Base-by-base conservation (phyloP, 2,113 vertebrate genomes). In the Pogonocichla stellata region DNA sequence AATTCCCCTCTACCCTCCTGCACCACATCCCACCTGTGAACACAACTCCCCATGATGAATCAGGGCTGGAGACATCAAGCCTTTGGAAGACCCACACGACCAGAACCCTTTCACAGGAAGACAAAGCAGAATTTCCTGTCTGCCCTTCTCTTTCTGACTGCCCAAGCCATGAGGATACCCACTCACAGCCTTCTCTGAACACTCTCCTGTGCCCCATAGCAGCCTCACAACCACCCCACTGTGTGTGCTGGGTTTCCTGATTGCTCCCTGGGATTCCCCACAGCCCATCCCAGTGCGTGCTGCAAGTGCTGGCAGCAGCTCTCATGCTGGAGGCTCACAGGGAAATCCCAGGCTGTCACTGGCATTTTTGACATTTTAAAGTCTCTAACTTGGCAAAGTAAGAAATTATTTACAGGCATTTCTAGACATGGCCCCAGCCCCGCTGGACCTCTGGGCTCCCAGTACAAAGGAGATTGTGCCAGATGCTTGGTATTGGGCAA, bases 341-440 rank as follows among this genome's bases (percentile, higher is more conserved):
- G 85, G 79, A 78, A 92, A 88, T 83, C 64, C 90, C 60, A 77
- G 65, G 71, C 79, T 93, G 81, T n/a, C 71, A 67, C 47, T 45
- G 61, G 57, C 50, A 89, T 82, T 91, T 95, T 81, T 81, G 28
- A 74, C 66, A 72, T 87, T 73, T 70, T 83, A 48, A 91, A 96
- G 47, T 60, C 75, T 93, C 56, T 86, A 56, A 86, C 74, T 88
- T 83, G 62, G 43, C 56, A n/a, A 80, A 92, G 19, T 56, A 81
- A 95, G 54, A 80, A 82, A 86, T 80, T 1, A 92, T 79, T 94
- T 92, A 90, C 60, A 92, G 80, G 31, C 93, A 83, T 71, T 94
- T 86, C 82, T 67, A 94, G 69, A 79, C 60, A 48, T 6, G 16
- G 60, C 14, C 47, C 1, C 4, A 75, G 81, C 54, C 38, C 45